phyloP scores from a whole-genome alignment of 2,113 vertebrate species.

The Colius striatus region DNA sequence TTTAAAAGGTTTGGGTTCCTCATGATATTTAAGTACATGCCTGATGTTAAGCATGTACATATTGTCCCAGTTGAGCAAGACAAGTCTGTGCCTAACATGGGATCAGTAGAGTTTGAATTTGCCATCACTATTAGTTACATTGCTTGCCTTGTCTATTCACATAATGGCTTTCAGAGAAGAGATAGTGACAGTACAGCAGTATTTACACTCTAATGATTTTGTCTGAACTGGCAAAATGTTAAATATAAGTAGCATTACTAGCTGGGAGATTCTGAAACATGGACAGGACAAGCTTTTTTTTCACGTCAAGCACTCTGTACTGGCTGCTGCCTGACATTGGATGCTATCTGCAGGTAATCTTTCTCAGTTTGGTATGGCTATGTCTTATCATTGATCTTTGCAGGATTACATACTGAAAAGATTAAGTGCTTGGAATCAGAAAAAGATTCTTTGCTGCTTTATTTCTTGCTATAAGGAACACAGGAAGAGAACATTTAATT shows the following conservation, averaged over 20 bases:
- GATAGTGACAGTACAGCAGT: neutral
- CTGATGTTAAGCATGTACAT: neutral
- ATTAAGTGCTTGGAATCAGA: neutral
- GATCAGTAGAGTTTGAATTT: neutral
- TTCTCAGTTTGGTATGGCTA: neutral
- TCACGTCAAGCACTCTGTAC: neutral
- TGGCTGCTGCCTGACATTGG: neutral
- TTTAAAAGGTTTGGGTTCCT: neutral
- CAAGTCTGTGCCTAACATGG: neutral
- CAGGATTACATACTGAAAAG: neutral
- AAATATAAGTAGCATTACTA: neutral
- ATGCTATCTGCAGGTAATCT: neutral
- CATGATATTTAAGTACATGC: neutral
- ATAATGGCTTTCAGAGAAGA: neutral
- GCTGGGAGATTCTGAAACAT: neutral
- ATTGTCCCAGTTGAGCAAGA: neutral
- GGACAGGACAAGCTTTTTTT: neutral
- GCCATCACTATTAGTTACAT: neutral
- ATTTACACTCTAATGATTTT: neutral
- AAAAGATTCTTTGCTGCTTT: neutral
- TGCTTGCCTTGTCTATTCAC: neutral
- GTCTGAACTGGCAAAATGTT: constrained; percentile 7
- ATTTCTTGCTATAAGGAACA: neutral
- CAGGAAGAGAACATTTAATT: neutral
- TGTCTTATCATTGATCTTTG: neutral